Percentiles rank a stretch among this genome's conserved stretches.
phyloP scores from a whole-genome alignment of 2,797 vertebrate species.

The Adelosebastes latens region DNA sequence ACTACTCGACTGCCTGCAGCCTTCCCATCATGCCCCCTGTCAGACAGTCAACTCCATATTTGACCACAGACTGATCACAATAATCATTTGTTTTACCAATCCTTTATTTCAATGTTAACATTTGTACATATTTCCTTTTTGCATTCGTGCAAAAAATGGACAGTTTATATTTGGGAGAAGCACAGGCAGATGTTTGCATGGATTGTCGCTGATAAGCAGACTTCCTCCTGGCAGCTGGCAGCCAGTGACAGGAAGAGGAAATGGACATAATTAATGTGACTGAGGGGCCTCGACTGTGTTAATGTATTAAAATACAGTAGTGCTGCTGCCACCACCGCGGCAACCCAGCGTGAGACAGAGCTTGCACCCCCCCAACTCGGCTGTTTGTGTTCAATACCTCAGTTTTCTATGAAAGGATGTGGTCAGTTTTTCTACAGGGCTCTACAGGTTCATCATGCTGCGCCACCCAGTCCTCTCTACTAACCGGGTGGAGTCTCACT shows the following conservation, averaged over 20 bases:
- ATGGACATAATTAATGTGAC: slow-evolving; percentile 1
- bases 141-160: slow-evolving; percentile 3
- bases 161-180: slow-evolving; percentile 4
- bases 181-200: not conserved
- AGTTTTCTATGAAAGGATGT: slow-evolving; percentile 10
- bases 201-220: not conserved
- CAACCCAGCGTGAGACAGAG: slow-evolving; percentile 3
- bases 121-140: slow-evolving; percentile 7
- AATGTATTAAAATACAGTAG: slow-evolving; percentile 18
- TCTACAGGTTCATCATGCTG: not conserved
- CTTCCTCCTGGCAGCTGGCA: slow-evolving; percentile 29
- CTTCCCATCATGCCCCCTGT: not conserved
- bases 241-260: slow-evolving; percentile 29
- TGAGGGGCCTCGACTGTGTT: slow-evolving; percentile 1
- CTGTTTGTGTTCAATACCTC: slow-evolving; percentile 40
- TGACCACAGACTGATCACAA: not conserved
- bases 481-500: not conserved
- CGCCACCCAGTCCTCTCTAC: not conserved
- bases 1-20: slow-evolving; percentile 7
- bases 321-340: slow-evolving; percentile 11
- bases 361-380: not conserved
- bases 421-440: not conserved
- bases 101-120: slow-evolving; percentile 21
- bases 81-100: slow-evolving; percentile 1
- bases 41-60: slow-evolving; percentile 1